Evolutionary conservation across 2,113 vertebrate species (phyloP).

Genomic region (Ictalurus punctatus): DNA sequence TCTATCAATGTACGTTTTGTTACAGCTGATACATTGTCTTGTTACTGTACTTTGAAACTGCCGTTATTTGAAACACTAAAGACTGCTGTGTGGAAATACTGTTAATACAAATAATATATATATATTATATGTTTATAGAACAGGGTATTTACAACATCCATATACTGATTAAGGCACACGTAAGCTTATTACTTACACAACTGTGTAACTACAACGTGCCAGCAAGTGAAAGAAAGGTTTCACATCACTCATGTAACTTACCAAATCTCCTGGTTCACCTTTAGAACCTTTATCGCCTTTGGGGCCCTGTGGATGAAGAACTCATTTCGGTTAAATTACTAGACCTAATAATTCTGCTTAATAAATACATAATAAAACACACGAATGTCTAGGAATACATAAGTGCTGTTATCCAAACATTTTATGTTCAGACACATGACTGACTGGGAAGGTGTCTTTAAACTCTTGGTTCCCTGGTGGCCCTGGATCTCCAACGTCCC

Average conservation of each 20-base stretch:
- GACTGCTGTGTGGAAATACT: neutral
- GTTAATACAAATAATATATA: neutral
- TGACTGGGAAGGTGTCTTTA: neutral
- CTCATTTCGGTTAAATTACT: neutral
- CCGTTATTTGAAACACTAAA: neutral
- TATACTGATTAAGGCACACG: neutral
- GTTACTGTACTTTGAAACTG: neutral
- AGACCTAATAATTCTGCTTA: neutral
- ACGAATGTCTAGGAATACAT: neutral
- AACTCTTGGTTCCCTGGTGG: conserved; percentile 56
- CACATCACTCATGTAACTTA: conserved; percentile 44
- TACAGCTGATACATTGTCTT: neutral
- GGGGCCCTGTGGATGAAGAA: conserved; percentile 56
- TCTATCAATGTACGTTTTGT: neutral
- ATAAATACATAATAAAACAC: neutral
- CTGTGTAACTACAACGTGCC: neutral
- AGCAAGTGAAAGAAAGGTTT: neutral
- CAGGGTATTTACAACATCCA: neutral
- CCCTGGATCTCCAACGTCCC: conserved; percentile 69
- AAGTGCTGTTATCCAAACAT: neutral
- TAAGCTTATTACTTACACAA: neutral
- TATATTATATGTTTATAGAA: neutral
- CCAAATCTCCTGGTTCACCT: conserved; percentile 65
- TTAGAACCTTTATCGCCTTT: conserved; percentile 63
- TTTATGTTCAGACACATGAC: neutral